These are phyloP conservation scores for Scleropages formosus DNA, from an alignment of 2,797 vertebrate genomes.

Conservation along the genomic window DNA sequence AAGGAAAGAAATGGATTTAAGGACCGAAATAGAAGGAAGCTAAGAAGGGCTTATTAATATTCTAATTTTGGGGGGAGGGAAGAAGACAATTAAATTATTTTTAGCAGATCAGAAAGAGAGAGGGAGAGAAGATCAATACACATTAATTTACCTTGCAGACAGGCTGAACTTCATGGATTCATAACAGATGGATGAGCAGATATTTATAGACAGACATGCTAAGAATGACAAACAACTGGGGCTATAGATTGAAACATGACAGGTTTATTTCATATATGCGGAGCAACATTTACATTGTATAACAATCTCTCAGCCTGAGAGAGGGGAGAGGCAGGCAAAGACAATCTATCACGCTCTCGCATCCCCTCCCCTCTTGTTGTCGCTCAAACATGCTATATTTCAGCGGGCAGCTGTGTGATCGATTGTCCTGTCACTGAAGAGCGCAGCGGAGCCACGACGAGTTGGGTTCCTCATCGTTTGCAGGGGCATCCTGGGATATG, in stretches of 20 bases:
- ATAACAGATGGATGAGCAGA: conserved; percentile 38
- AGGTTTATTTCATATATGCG: conserved; percentile 61
- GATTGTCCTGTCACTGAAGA: conserved; percentile 65
- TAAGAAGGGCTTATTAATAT: conserved; percentile 52
- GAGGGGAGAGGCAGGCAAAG: too few species aligned
- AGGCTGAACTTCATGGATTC: conserved; percentile 35
- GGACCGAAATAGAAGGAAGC: conserved; percentile 57
- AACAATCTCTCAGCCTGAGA: conserved; percentile 56
- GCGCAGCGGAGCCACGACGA: conserved; percentile 65
- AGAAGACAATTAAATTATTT: conserved; percentile 32
- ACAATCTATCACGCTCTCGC: conserved; percentile 30
- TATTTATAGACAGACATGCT: conserved; percentile 50
- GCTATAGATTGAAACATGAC: conserved; percentile 52
- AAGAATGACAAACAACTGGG: conserved; percentile 52
- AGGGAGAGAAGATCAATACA: conserved; percentile 52
- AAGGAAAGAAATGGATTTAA: conserved; percentile 57
- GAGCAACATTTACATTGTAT: conserved; percentile 67
- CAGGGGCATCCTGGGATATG: conserved; percentile 35
- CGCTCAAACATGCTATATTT: conserved; percentile 51
- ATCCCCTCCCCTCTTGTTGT: conserved; percentile 38
- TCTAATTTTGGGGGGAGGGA: conserved; percentile 45
- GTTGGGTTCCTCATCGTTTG: conserved; percentile 45
- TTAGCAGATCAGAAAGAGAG: conserved; percentile 36
- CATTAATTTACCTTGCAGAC: conserved; percentile 57
- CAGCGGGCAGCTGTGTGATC: conserved; percentile 50